phyloP scores from a whole-genome alignment of 2,888 invertebrate genomes.

The Hirtodrosophila duncani region DNA sequence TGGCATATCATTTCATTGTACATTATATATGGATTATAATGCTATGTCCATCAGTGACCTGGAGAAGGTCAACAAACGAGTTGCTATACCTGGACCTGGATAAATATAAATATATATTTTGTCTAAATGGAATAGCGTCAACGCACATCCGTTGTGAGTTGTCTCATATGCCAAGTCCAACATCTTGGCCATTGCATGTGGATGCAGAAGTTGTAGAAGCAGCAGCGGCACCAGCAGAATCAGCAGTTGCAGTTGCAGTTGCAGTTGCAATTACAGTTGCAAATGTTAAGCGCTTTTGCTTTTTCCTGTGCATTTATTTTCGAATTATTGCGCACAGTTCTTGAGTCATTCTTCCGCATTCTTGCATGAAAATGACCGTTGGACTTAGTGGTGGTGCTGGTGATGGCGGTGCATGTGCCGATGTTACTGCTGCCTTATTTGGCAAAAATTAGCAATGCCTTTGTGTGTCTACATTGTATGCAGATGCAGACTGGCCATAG shows the following conservation, averaged over 20 bases:
- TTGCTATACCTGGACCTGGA: no score
- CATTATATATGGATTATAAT: no score
- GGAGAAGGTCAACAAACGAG: no score
- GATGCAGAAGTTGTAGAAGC: constrained; percentile 8
- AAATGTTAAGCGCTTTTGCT: constrained; percentile 54
- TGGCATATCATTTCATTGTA: no score
- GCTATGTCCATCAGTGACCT: no score
- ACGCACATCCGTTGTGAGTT: background rate
- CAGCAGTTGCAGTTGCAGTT: constrained; percentile 34
- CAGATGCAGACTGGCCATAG: constrained; percentile 37
- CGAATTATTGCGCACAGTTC: constrained; percentile 72
- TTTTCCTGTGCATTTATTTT: constrained; percentile 72
- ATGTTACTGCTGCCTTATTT: constrained; percentile 47
- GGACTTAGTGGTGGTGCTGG: constrained; percentile 37
- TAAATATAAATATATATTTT: no score
- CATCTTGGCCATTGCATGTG: constrained; percentile 28
- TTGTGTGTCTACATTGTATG: constrained; percentile 48
- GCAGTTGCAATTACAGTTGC: constrained; percentile 39
- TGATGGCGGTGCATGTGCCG: constrained; percentile 13
- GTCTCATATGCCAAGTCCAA: constrained; percentile 17
- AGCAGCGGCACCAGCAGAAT: no score
- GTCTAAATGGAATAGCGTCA: no score
- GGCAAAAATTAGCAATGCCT: constrained; percentile 58
- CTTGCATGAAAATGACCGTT: constrained; percentile 71
- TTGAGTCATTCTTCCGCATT: constrained; percentile 75